phyloP scores from a whole-genome alignment of 2,888 invertebrate species.

The Oxyscelio sp. region DNA sequence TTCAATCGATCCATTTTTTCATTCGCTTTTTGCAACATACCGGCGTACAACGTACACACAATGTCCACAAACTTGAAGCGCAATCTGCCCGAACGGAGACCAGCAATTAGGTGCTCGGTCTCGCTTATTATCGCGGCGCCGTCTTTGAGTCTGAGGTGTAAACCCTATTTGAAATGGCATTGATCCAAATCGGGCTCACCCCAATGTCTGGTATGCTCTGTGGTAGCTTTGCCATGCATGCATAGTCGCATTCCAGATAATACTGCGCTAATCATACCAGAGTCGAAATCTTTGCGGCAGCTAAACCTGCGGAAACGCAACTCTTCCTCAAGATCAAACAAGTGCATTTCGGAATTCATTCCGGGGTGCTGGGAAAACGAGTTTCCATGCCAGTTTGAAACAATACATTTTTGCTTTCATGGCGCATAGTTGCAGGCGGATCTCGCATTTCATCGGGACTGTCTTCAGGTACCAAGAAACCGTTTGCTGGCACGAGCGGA shows the following conservation, averaged over 20 bases:
- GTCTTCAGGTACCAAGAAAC: background rate
- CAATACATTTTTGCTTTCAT: too few species aligned
- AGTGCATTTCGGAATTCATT: slow-evolving; percentile 59
- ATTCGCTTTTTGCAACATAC: too few species aligned
- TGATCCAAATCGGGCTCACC: slow-evolving; percentile 35
- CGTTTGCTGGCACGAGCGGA: background rate
- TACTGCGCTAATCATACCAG: slow-evolving; percentile 56
- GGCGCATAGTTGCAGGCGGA: slow-evolving; percentile 1
- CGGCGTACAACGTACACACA: too few species aligned
- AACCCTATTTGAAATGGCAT: slow-evolving; percentile 49
- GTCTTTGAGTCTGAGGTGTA: slow-evolving; percentile 17
- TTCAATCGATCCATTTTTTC: too few species aligned
- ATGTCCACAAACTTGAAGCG: too few species aligned
- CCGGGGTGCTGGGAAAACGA: too few species aligned
- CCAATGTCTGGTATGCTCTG: slow-evolving; percentile 40
- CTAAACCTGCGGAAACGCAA: slow-evolving; percentile 23
- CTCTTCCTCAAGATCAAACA: slow-evolving; percentile 53
- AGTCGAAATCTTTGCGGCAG: slow-evolving; percentile 56
- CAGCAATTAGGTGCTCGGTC: too few species aligned
- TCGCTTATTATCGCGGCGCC: too few species aligned
- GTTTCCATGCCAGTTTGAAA: too few species aligned
- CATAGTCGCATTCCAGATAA: slow-evolving; percentile 60
- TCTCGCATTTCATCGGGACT: background rate
- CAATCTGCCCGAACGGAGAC: too few species aligned
- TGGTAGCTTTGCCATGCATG: slow-evolving; percentile 47